phyloP scores from a whole-genome alignment of 2,797 vertebrate genomes.

The Amniataba percoides region DNA sequence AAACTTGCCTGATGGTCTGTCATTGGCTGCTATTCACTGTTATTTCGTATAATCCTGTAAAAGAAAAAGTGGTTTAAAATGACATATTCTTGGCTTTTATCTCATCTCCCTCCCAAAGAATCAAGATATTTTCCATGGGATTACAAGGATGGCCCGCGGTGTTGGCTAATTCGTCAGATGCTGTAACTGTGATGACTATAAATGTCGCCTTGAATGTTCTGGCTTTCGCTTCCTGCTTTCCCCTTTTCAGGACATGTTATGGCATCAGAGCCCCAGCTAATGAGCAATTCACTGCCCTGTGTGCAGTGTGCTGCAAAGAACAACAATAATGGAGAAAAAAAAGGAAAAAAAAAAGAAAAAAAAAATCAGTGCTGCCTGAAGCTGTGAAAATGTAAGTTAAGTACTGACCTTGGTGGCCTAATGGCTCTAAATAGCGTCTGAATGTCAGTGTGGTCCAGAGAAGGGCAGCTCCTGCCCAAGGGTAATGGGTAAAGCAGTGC shows the following conservation, averaged over 20 bases:
- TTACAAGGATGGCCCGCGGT: constrained; percentile 36
- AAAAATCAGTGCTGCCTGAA: constrained; percentile 54
- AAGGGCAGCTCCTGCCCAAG: constrained; percentile 69
- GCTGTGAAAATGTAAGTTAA: constrained; percentile 79
- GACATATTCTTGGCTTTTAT: constrained; percentile 52
- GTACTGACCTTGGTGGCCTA: constrained; percentile 79
- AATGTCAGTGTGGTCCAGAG: constrained; percentile 73
- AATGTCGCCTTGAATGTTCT: constrained; percentile 52
- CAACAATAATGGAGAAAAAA: constrained; percentile 50
- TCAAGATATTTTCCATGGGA: constrained; percentile 43
- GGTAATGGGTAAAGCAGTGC: constrained; percentile 61
- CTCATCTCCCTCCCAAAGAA: constrained; percentile 41
- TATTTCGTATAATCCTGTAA: constrained; percentile 31
- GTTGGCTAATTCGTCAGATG: constrained; percentile 56
- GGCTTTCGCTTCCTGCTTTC: constrained; percentile 20
- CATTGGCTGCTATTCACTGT: constrained; percentile 34
- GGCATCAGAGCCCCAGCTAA: constrained; percentile 55
- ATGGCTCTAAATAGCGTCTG: constrained; percentile 79
- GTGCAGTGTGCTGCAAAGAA: constrained; percentile 51
- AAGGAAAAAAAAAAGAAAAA: constrained; percentile 19
- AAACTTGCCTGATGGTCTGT: constrained; percentile 41
- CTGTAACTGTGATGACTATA: constrained; percentile 56
- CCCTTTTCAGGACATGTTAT: constrained; percentile 28
- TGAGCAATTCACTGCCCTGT: constrained; percentile 44
- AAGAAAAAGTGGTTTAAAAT: constrained; percentile 35